phyloP scores from a whole-genome alignment of 2,888 invertebrate genomes.

The Acanthosepion pharaonis region DNA sequence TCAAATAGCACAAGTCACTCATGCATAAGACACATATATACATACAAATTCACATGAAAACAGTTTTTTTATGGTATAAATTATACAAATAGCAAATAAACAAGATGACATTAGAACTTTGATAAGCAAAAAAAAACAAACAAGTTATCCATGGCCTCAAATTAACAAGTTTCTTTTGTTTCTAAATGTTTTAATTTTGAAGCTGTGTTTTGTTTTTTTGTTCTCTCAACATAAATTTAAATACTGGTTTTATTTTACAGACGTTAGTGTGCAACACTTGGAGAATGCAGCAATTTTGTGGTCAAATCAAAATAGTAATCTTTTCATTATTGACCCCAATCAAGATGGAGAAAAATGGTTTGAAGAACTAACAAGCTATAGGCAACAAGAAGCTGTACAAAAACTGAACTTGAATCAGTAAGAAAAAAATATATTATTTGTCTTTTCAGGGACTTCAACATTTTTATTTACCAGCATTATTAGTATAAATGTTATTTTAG shows the following conservation, averaged over 20 bases:
- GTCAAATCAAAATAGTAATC: slow-evolving; percentile 72
- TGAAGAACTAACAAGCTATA: slow-evolving; percentile 62
- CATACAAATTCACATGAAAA: too few species aligned
- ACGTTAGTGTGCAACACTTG: slow-evolving; percentile 70
- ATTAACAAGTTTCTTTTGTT: too few species aligned
- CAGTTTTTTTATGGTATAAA: too few species aligned
- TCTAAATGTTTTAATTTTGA: background rate
- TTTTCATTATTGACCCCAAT: slow-evolving; percentile 73
- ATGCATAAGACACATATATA: too few species aligned
- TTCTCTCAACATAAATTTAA: background rate
- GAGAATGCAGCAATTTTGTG: slow-evolving; percentile 73
- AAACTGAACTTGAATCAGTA: slow-evolving; percentile 64
- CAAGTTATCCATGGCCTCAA: too few species aligned
- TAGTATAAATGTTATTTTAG: too few species aligned
- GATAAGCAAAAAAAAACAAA: too few species aligned
- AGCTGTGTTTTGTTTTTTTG: background rate
- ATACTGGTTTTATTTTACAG: slow-evolving; percentile 56
- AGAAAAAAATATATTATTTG: background rate
- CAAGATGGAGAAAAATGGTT: slow-evolving; percentile 68
- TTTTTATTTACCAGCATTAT: too few species aligned
- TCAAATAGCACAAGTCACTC: too few species aligned
- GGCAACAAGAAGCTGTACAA: slow-evolving; percentile 65
- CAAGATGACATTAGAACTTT: too few species aligned
- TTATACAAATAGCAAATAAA: too few species aligned
- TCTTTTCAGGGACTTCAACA: too few species aligned